Percentiles rank a stretch among this genome's conserved stretches.
These are phyloP conservation scores for Threskiornis aethiopicus DNA, from an alignment of 2,797 vertebrate species.

Conservation along the genomic window DNA sequence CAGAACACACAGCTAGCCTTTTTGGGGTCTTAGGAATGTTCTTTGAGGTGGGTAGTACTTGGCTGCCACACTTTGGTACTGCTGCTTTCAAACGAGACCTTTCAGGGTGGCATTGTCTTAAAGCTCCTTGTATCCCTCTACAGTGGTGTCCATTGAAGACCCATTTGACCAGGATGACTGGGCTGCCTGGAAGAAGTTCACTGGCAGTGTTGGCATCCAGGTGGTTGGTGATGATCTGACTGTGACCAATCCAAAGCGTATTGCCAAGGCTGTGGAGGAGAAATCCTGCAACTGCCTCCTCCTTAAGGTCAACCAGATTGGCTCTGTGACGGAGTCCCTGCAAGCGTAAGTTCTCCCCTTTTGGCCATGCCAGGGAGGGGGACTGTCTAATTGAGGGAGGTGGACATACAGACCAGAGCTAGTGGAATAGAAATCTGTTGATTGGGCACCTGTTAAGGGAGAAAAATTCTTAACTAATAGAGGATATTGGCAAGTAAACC, in stretches of 20 bases:
- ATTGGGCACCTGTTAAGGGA: neutral
- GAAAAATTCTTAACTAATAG: neutral
- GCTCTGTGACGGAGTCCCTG: conserved; percentile 94
- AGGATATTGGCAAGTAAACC: neutral
- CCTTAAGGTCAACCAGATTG: conserved; percentile 99
- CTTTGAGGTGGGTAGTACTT: neutral
- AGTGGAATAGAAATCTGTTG: neutral
- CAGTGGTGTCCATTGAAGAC: conserved; percentile 98
- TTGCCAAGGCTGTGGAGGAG: conserved; percentile 86
- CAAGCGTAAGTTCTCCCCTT: conserved; percentile 86
- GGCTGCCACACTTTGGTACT: neutral
- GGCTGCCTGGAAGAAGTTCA: conserved; percentile 93
- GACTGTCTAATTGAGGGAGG: neutral
- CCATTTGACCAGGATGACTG: conserved; percentile 99
- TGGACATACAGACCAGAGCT: rapidly evolving
- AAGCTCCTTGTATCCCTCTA: neutral
- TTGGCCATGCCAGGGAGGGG: rapidly evolving
- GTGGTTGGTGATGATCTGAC: conserved; percentile 98
- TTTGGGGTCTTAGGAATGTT: neutral
- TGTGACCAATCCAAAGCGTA: conserved; percentile 97
- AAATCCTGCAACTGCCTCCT: conserved; percentile 97
- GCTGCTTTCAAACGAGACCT: neutral
- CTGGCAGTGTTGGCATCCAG: conserved; percentile 86
- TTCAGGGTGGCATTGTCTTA: neutral
- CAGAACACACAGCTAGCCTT: neutral